Conservation (phyloP, 2,113 vertebrate species). For the Psammodynastes pulverulentus region DNA sequence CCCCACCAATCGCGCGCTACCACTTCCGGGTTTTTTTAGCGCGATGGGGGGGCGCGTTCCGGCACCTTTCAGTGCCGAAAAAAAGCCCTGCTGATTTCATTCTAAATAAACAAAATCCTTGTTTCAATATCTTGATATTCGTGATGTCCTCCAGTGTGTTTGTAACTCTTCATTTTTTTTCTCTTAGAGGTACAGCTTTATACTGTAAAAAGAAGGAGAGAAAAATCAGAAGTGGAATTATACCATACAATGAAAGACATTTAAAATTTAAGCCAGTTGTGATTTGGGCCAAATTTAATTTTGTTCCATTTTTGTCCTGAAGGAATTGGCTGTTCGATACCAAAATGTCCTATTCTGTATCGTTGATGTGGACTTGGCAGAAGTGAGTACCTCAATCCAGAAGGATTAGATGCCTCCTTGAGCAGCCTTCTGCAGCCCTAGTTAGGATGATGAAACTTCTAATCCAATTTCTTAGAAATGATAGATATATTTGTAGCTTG, state of each 20-base stretch:
- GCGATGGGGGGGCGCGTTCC: too few species aligned
- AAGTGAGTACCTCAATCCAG: slow-evolving; percentile 36
- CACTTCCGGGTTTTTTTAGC: too few species aligned
- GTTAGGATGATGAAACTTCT: background rate
- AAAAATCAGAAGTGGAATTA: background rate
- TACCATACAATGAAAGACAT: background rate
- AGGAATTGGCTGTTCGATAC: slow-evolving; percentile 50
- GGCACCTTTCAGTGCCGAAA: too few species aligned
- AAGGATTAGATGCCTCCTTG: background rate
- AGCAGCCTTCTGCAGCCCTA: background rate
- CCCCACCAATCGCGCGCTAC: too few species aligned
- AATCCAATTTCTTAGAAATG: background rate
- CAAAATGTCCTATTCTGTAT: slow-evolving; percentile 33
- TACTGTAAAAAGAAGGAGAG: background rate
- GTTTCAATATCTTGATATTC: background rate
- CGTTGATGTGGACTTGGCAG: slow-evolving; percentile 46
- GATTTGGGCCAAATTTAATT: background rate
- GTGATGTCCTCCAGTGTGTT: background rate
- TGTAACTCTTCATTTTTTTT: background rate
- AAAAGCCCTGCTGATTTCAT: too few species aligned
- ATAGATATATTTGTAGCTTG: background rate
- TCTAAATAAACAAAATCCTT: background rate
- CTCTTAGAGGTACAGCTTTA: background rate
- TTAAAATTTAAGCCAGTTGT: background rate
- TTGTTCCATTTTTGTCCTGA: slow-evolving; percentile 43